phyloP scores from a whole-genome alignment of 1,140 invertebrate genomes.

The Drosophila fuyamai region DNA sequence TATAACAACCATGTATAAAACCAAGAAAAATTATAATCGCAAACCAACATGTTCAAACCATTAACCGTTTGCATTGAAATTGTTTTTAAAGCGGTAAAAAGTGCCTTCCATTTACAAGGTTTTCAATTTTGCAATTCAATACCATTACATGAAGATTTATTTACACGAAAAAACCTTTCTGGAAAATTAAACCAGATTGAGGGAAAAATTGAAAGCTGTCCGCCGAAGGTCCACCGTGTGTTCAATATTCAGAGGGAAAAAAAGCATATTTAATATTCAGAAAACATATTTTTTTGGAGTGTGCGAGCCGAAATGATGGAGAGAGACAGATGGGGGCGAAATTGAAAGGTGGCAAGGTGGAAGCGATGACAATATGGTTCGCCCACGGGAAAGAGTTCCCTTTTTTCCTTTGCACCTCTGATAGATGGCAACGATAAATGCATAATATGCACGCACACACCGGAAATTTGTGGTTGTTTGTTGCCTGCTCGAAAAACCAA shows the following conservation, averaged over 20 bases:
- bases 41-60: slow-evolving; percentile 7
- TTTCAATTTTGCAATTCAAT: slow-evolving; percentile 31
- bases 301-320: slow-evolving; percentile 10
- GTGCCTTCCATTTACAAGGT: not conserved
- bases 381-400: slow-evolving; percentile 53
- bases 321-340: slow-evolving; percentile 34
- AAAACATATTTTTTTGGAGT: slow-evolving; percentile 20
- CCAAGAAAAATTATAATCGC: not conserved
- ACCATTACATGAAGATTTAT: slow-evolving; percentile 34
- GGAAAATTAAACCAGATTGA: slow-evolving; percentile 31
- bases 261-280: slow-evolving; percentile 22
- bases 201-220: slow-evolving; percentile 27
- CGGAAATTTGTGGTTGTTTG: slow-evolving; percentile 62
- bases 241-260: slow-evolving; percentile 2
- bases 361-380: slow-evolving; percentile 46
- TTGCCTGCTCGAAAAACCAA: slow-evolving; percentile 42
- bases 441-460: slow-evolving; percentile 61
- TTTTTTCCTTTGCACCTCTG: slow-evolving; percentile 50
- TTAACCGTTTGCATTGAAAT: not conserved
- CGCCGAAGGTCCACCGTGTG: not conserved
- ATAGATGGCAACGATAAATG: slow-evolving; percentile 77
- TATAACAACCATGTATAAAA: not conserved
- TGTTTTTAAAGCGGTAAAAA: slow-evolving; percentile 11
- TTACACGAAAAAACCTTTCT: slow-evolving; percentile 17
- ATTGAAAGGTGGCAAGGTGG: slow-evolving; percentile 19